These are phyloP conservation scores for Furcifer pardalis DNA, from an alignment of 2,797 vertebrate genomes.

Conservation along the genomic window DNA sequence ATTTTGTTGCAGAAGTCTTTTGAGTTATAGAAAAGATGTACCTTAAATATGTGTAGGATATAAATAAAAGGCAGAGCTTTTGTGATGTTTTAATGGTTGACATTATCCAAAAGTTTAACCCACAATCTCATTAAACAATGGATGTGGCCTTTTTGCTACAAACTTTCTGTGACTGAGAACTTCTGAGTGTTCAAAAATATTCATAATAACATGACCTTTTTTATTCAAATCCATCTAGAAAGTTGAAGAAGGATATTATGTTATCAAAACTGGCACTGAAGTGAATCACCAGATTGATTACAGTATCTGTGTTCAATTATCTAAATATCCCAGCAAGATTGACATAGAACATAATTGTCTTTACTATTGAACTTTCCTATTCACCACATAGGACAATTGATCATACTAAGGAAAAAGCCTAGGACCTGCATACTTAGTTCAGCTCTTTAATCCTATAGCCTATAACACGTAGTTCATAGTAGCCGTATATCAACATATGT, in stretches of 20 bases:
- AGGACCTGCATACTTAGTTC: not conserved
- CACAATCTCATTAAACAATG: not conserved
- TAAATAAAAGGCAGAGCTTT: too few species aligned
- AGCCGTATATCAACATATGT: conserved; percentile 26
- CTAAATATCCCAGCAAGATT: not conserved
- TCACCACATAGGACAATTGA: conserved; percentile 23
- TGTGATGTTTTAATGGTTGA: not conserved
- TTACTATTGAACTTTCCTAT: conserved; percentile 30
- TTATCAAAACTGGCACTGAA: not conserved
- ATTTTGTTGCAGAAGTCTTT: too few species aligned
- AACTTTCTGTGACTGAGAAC: not conserved
- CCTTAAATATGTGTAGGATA: too few species aligned
- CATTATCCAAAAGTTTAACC: not conserved
- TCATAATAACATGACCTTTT: not conserved
- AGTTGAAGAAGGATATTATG: not conserved
- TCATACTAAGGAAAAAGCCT: conserved; percentile 14
- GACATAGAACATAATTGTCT: not conserved
- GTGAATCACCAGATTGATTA: not conserved
- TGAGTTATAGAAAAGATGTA: too few species aligned
- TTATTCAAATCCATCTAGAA: not conserved
- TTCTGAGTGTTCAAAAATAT: not conserved
- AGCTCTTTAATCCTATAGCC: conserved; percentile 14
- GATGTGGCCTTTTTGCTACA: not conserved
- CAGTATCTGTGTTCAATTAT: not conserved
- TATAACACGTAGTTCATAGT: conserved; percentile 14